Evolutionary conservation across 2,797 vertebrate species (phyloP).

Genomic region (Hirundo rustica): DNA sequence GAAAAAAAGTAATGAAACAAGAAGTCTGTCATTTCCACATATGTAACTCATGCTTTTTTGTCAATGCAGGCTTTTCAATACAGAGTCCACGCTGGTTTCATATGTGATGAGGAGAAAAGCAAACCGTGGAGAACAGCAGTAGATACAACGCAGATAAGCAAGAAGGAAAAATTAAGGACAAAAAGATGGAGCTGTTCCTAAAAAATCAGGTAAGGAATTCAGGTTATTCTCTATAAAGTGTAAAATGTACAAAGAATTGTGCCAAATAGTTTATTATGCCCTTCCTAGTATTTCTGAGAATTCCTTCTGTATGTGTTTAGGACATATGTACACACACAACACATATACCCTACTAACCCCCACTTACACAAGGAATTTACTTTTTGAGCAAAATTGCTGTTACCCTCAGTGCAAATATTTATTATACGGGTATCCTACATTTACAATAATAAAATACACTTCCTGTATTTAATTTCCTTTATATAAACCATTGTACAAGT

Average conservation of each 20-base stretch:
- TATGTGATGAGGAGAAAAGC: neutral
- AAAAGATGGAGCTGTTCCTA: neutral
- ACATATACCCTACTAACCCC: neutral
- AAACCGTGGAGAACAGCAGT: neutral
- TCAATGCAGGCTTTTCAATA: constrained; percentile 44
- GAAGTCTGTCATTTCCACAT: neutral
- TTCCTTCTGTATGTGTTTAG: neutral
- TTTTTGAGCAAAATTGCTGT: neutral
- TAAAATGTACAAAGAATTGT: neutral
- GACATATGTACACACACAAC: neutral
- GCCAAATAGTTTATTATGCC: neutral
- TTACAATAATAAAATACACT: neutral
- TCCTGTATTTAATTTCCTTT: neutral
- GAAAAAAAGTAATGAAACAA: neutral
- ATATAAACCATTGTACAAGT: neutral
- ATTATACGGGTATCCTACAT: neutral
- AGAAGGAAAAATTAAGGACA: constrained; percentile 8
- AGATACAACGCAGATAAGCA: neutral
- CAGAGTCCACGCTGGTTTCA: neutral
- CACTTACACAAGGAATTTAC: neutral
- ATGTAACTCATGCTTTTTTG: neutral
- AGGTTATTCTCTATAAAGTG: neutral
- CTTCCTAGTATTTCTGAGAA: neutral
- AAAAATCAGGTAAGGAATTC: constrained; percentile 47
- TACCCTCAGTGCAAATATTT: neutral